Evolutionary conservation across 1,140 invertebrate genomes (phyloP).

Genomic region (Schlechtendalia chinensis): DNA sequence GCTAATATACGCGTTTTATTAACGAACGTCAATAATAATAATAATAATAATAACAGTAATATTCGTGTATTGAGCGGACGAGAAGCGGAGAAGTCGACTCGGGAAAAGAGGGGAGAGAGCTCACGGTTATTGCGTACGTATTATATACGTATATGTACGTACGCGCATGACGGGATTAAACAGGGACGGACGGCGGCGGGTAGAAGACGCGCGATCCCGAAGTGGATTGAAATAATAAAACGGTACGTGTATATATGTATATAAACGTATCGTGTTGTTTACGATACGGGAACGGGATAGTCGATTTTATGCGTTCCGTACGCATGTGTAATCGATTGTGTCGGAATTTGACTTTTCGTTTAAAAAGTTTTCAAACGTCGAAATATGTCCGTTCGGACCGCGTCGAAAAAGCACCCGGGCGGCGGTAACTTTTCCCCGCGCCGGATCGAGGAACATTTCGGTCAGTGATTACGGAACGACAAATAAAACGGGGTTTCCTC

Average conservation of each 20-base stretch:
- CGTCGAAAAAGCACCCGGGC: slow-evolving; percentile 5
- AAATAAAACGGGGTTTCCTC: slow-evolving; percentile 26
- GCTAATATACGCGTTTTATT: slow-evolving; percentile 9
- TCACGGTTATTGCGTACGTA: too few species aligned
- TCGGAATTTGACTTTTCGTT: slow-evolving; percentile 42
- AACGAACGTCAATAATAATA: background rate
- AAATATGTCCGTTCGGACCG: slow-evolving; percentile 32
- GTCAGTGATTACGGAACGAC: slow-evolving; percentile 40
- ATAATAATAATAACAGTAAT: too few species aligned
- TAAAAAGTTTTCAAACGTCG: slow-evolving; percentile 42
- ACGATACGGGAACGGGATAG: slow-evolving; percentile 13
- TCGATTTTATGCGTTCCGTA: slow-evolving; percentile 20
- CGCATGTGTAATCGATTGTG: slow-evolving; percentile 38
- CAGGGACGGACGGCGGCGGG: background rate
- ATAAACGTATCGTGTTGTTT: background rate
- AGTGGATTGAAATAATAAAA: slow-evolving; percentile 42
- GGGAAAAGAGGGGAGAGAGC: too few species aligned
- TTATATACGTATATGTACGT: too few species aligned
- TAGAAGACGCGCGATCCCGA: background rate
- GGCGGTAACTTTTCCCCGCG: slow-evolving; percentile 1
- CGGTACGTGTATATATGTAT: background rate
- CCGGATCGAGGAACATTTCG: slow-evolving; percentile 23
- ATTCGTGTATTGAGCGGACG: too few species aligned
- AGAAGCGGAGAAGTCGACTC: too few species aligned
- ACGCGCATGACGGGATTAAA: background rate